Evolutionary conservation across 2,888 invertebrate species (phyloP), one percentile per base, ranked within the genome.

Genomic region (Microchrysa polita): DNA sequence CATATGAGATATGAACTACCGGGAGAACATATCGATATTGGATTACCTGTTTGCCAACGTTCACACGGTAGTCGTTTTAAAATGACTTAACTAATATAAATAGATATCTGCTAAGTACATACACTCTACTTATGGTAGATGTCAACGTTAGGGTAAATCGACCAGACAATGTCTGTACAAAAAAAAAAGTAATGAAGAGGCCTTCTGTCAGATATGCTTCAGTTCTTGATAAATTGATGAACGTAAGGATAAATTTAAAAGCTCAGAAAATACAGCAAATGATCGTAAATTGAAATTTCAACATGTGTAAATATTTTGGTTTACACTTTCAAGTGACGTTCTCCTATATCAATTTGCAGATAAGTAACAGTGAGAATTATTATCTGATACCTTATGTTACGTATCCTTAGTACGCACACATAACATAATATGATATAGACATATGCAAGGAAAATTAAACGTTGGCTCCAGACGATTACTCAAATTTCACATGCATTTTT

Each of bases 11-110:
- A n/a, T 65, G 34, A 48, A n/a, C 22, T 65, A 65, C 65, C 60
- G 65, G 65, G 48, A 9, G 65, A n/a, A 65, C 65, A 48, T 65
- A 48, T 48, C 44, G 48, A 65, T 65, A 65, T 65, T 65, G 65
- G 23, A 48, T 65, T 65, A 65, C 65, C 23, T 65, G 65, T 14
- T 22, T 23, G 14, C 20, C 12, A 10, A 14, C 44, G 65, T 65
- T 65, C 65, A 23, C 65, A 65, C 65, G 48, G 48, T 48, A 65
- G 65, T 61, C 40, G 40, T 40, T 42, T 22, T 16, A 34, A n/a
- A 44, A 65, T 44, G 65, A 65, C 65, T 65, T 42, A 65, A 55
- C 55, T 55, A 55, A 55, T 16, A n/a, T n/a, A 55, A 55, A 55
- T 55, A 55, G 55, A 55, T 16, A 18, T 16, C 55, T 48, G 55